Percentiles rank a stretch among this genome's conserved stretches.
Conservation (phyloP, 1,140 invertebrate genomes). For the Anoplophora glabripennis region DNA sequence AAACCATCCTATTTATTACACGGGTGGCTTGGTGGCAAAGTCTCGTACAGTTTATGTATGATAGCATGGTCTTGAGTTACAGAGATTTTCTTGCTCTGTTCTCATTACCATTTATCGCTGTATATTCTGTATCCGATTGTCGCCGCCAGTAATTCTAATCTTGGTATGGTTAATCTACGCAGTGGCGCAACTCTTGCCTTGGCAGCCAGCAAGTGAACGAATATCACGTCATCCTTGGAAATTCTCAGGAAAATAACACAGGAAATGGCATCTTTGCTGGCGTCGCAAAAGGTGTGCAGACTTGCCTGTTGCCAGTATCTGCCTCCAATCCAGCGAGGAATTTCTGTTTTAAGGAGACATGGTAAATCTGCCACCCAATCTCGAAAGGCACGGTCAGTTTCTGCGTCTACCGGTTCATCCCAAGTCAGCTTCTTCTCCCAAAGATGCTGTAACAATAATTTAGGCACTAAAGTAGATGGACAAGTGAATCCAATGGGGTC, state of each 20-base stretch:
- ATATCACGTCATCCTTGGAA: background rate
- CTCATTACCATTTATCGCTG: too few relatives aligned
- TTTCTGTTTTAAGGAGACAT: slow-evolving; percentile 15
- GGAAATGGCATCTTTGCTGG: slow-evolving; percentile 12
- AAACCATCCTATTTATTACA: too few relatives aligned
- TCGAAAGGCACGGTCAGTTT: slow-evolving; percentile 5
- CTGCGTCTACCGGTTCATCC: slow-evolving; percentile 13
- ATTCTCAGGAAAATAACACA: slow-evolving; percentile 15
- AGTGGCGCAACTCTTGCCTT: slow-evolving; percentile 31
- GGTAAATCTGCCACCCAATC: slow-evolving; percentile 21
- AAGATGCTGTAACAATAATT: slow-evolving; percentile 15
- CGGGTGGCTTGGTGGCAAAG: too few relatives aligned
- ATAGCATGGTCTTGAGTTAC: too few relatives aligned
- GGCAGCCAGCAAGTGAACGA: slow-evolving; percentile 9
- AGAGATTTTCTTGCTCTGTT: too few relatives aligned
- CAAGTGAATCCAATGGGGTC: slow-evolving; percentile 7
- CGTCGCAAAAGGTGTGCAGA: slow-evolving; percentile 20
- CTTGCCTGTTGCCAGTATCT: slow-evolving; percentile 2
- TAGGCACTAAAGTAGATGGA: slow-evolving; percentile 10
- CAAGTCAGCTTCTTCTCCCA: slow-evolving; percentile 18
- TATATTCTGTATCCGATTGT: slow-evolving; percentile 2
- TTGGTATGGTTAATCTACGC: slow-evolving; percentile 22
- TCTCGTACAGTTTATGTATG: too few relatives aligned
- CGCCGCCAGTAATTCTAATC: slow-evolving; percentile 23
- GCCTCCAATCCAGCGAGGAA: slow-evolving; percentile 15